Evolutionary conservation across 2,113 vertebrate species (phyloP).

Genomic region (Campylomormyrus tamandua): DNA sequence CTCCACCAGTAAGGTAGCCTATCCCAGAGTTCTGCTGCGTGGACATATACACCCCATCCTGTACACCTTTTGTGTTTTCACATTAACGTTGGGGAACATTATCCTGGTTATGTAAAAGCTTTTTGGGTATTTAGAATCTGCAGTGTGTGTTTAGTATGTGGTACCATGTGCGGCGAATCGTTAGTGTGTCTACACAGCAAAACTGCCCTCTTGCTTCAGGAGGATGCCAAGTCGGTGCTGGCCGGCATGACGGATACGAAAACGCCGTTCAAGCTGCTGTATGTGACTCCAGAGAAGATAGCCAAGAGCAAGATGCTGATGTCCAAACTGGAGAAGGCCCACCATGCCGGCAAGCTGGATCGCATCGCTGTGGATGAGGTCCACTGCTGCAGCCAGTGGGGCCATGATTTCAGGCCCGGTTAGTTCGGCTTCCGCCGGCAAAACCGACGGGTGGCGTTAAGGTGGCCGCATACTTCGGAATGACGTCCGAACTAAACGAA

Average conservation of each 20-base stretch:
- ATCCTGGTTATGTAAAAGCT: not conserved
- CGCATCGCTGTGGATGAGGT: constrained; percentile 90
- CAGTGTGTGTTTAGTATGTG: not conserved
- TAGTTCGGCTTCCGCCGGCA: constrained; percentile 7
- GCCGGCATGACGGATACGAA: constrained; percentile 67
- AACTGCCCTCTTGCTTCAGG: constrained; percentile 51
- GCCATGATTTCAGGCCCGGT: constrained; percentile 96
- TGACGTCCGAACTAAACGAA: not conserved
- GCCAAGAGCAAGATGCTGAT: constrained; percentile 95
- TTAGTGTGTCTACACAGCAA: not conserved
- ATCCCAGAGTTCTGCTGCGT: not conserved
- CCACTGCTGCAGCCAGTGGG: constrained; percentile 98
- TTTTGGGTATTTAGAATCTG: not conserved
- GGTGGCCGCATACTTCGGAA: not conserved
- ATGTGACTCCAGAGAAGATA: constrained; percentile 96
- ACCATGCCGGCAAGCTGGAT: constrained; percentile 67
- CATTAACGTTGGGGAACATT: not conserved
- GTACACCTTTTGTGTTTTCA: not conserved
- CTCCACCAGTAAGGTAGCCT: constrained; percentile 78
- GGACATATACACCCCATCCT: not conserved
- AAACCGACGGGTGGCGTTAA: not conserved
- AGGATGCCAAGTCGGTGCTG: constrained; percentile 80
- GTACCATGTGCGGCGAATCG: not conserved
- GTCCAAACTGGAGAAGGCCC: constrained; percentile 91
- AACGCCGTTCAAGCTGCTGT: constrained; percentile 75